phyloP scores from a whole-genome alignment of 2,888 invertebrate genomes.

The Calliopum simillimum region DNA sequence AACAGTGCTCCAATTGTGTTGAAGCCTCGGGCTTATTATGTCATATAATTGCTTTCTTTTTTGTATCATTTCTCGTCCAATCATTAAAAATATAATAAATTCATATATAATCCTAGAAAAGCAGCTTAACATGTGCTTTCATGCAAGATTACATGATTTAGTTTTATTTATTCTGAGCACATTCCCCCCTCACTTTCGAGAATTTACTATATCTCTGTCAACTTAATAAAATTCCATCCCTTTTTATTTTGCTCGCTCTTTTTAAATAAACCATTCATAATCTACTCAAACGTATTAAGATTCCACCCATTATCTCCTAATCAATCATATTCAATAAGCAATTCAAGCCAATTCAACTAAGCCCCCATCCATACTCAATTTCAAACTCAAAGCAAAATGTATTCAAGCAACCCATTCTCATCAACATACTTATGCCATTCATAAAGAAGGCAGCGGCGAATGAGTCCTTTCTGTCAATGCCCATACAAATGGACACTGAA shows the following conservation, averaged over 20 bases:
- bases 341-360: conserved; percentile 3
- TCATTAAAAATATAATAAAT: too few relatives aligned
- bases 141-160: too few relatives aligned
- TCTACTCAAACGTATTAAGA: neutral
- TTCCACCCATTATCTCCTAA: neutral
- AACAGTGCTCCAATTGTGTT: too few relatives aligned
- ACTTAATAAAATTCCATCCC: neutral
- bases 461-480: neutral
- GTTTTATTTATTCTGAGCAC: too few relatives aligned
- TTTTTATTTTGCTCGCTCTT: neutral
- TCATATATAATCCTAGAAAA: too few relatives aligned
- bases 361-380: neutral
- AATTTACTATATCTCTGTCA: neutral
- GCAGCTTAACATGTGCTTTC: too few relatives aligned
- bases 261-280: too few relatives aligned
- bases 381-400: neutral
- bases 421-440: conserved; percentile 16
- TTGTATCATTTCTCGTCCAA: too few relatives aligned
- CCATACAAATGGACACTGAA: too few relatives aligned
- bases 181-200: too few relatives aligned
- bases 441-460: neutral
- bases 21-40: too few relatives aligned
- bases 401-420: neutral
- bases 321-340: conserved; percentile 22
- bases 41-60: too few relatives aligned